Evolutionary conservation across 1,140 invertebrate species (phyloP), one percentile per base, ranked within the genome.

Genomic region (Ips nitidus): DNA sequence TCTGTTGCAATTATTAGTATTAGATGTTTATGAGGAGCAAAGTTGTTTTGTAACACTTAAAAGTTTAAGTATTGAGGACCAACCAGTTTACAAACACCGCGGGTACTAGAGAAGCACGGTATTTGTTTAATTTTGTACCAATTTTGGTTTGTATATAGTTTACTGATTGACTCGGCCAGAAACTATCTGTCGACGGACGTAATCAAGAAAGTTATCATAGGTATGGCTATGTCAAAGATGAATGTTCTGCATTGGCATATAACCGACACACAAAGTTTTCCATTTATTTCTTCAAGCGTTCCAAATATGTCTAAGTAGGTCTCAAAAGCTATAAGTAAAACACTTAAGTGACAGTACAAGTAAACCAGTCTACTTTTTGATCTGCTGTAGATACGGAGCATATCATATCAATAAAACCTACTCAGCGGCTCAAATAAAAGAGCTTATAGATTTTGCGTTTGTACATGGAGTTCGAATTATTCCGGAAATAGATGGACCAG

Each of bases 191-290:
- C 87, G 0, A 75, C 93, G 53, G 79, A 82, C 0, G 78, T 81
- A 2, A 84, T 94, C 3, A 88, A 88, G 71, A 86, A 84, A 89
- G 90, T 22, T 2, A 81, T 94, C 1, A 89, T 94, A 73, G 92
- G 86, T 2, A 93, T 95, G 92, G 88, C 91, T 0, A 84, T 89
- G 0, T 89, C 87, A 37, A 95, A 95, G 80, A 79, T 95, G 70
- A 95, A 95, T 75, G 89, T 91, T 0, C 87, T 94, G 42, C 93
- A 95, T 77, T 94, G 92, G 92, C 92, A 95, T 75, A 86, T 90
- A 1, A 91, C 90, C 1, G 93, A 95, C 76, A 88, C 91, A 0
- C 93, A 94, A 69, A 93, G 91, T 76, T 94, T 94, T 79, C 92
- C 93, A 0, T 85, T 93, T 70, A 88, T 91, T 58, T 89, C 90